Evolutionary conservation across 2,797 vertebrate species (phyloP).

Genomic region (Lates japonicus): DNA sequence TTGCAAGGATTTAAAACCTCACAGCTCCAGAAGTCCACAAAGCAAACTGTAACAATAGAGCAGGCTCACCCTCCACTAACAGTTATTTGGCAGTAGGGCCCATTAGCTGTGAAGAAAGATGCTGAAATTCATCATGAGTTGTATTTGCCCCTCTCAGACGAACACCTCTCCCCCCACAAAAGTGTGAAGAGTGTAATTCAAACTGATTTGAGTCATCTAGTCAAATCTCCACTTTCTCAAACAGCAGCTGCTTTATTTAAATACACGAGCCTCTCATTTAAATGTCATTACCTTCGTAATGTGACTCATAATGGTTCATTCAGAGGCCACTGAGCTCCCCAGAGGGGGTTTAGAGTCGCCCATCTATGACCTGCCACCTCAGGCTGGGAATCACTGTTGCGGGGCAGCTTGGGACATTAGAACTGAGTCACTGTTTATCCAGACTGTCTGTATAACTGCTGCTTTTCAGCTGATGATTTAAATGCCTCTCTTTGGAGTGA

Average conservation of each 20-base stretch:
- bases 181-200: not conserved
- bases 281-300: conserved; percentile 51
- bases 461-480: not conserved
- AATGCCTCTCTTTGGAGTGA: not conserved
- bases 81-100: too few relatives aligned
- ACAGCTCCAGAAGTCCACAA: not conserved
- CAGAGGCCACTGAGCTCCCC: conserved; percentile 21
- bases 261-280: conserved; percentile 52
- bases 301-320: conserved; percentile 41
- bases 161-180: too few relatives aligned
- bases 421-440: conserved; percentile 37
- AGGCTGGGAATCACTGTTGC: conserved; percentile 7
- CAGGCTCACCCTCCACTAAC: too few relatives aligned
- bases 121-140: too few relatives aligned
- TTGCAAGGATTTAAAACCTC: too few relatives aligned
- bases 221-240: not conserved
- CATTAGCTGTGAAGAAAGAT: too few relatives aligned
- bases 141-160: too few relatives aligned
- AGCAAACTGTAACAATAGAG: not conserved
- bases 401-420: not conserved
- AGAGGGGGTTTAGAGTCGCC: conserved; percentile 33
- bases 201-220: conserved; percentile 21
- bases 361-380: conserved; percentile 11
- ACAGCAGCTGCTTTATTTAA: conserved; percentile 42
- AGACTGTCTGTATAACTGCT: not conserved